These are phyloP conservation scores for Condylura cristata DNA, from an alignment of 2,113 vertebrate genomes.

Conservation along the genomic window DNA sequence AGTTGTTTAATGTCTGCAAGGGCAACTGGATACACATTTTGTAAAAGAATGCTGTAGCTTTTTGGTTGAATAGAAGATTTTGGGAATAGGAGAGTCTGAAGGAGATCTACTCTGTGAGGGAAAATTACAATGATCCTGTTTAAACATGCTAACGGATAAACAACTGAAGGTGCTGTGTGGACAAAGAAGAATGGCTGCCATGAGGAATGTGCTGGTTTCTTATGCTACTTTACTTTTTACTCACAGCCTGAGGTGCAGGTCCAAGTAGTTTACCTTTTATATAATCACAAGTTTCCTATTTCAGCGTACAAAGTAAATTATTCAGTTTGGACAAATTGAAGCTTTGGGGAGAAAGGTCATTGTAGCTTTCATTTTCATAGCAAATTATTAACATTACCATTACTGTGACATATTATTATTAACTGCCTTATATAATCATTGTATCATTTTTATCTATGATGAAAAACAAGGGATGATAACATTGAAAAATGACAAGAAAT, in stretches of 20 bases:
- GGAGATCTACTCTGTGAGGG: background rate
- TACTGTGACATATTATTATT: background rate
- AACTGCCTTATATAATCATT: background rate
- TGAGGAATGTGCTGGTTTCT: background rate
- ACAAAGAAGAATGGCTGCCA: background rate
- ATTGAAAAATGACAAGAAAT: background rate
- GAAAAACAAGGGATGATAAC: background rate
- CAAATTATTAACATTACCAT: background rate
- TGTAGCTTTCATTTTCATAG: slow-evolving; percentile 3
- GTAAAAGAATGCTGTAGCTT: background rate
- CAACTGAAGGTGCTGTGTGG: background rate
- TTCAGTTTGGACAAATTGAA: slow-evolving; percentile 7
- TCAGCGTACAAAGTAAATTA: background rate
- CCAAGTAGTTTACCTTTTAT: background rate
- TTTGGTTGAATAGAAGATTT: background rate
- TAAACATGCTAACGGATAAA: background rate
- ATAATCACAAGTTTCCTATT: background rate
- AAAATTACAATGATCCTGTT: background rate
- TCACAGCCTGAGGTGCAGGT: background rate
- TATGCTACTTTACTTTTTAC: background rate
- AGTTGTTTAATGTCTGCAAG: background rate
- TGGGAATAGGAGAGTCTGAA: background rate
- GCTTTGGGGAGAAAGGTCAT: background rate
- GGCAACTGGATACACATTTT: fast-evolving
- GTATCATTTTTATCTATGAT: background rate